phyloP scores from a whole-genome alignment of 2,113 vertebrate genomes.

The Pachyramphus minor region DNA sequence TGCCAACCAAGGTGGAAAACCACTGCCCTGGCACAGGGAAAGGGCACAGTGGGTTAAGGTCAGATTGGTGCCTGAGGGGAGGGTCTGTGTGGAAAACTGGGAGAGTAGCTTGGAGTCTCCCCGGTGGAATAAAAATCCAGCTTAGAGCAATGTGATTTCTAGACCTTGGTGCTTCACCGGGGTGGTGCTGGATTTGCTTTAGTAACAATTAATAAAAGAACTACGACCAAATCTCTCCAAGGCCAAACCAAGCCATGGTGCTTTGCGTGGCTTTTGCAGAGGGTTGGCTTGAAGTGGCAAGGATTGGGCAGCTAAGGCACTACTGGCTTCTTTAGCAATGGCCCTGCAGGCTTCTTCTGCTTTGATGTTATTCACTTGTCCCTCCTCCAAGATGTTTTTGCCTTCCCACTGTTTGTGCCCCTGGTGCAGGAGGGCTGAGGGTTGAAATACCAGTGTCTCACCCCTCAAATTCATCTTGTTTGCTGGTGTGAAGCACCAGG shows the following conservation, averaged over 20 bases:
- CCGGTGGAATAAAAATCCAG: background rate
- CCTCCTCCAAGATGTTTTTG: rapidly evolving
- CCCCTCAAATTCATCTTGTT: rapidly evolving
- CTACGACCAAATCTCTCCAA: no score
- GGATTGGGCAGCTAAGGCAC: background rate
- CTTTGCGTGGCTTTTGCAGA: background rate
- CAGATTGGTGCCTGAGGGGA: background rate
- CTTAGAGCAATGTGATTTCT: background rate
- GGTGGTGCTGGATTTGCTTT: no score
- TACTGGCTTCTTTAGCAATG: rapidly evolving
- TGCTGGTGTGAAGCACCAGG: background rate
- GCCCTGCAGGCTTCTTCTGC: background rate
- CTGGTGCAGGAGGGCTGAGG: rapidly evolving
- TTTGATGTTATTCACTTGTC: rapidly evolving
- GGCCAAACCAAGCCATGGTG: no score
- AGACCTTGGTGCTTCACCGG: background rate
- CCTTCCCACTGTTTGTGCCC: background rate
- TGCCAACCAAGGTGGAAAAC: no score
- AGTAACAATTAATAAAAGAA: background rate
- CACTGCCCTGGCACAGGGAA: no score
- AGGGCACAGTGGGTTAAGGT: background rate
- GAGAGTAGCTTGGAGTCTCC: no score
- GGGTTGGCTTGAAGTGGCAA: background rate
- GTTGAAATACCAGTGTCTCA: rapidly evolving
- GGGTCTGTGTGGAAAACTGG: background rate